Percentiles rank a stretch among this genome's conserved stretches.
phyloP scores from a whole-genome alignment of 2,113 vertebrate genomes.

The Phaethornis superciliosus region DNA sequence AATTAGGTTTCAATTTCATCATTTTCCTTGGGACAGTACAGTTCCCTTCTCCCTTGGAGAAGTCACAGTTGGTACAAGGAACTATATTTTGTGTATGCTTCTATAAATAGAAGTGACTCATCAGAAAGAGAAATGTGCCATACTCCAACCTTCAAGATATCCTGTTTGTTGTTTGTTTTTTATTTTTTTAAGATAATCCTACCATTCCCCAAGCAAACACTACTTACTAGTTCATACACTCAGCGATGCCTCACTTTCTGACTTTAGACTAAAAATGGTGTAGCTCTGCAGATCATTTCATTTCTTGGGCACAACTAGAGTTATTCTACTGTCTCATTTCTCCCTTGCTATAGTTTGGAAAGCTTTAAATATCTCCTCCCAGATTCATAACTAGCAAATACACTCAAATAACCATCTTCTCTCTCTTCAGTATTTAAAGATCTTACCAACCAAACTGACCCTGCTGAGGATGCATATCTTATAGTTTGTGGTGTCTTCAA shows the following conservation, averaged over 20 bases:
- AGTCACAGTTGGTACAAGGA: background rate
- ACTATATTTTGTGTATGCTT: background rate
- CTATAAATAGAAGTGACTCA: slow-evolving; percentile 8
- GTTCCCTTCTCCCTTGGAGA: background rate
- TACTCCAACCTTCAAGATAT: background rate
- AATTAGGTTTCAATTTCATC: background rate
- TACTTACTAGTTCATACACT: background rate
- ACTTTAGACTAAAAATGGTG: background rate
- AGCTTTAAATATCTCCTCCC: background rate
- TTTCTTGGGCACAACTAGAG: background rate
- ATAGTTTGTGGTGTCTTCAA: background rate
- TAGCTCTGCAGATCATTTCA: background rate
- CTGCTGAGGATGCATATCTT: background rate
- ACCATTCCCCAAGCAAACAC: background rate
- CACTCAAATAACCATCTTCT: background rate
- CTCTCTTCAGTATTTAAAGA: background rate
- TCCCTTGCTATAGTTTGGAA: background rate
- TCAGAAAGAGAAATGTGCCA: background rate
- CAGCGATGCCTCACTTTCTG: background rate
- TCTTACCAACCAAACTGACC: background rate
- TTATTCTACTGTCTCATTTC: background rate
- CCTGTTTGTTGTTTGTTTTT: background rate
- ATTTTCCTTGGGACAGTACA: background rate
- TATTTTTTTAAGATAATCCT: background rate
- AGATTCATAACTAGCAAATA: background rate